Evolutionary conservation across 2,888 invertebrate genomes (phyloP), one percentile per base, ranked within the genome.

Genomic region (Rapana venosa): DNA sequence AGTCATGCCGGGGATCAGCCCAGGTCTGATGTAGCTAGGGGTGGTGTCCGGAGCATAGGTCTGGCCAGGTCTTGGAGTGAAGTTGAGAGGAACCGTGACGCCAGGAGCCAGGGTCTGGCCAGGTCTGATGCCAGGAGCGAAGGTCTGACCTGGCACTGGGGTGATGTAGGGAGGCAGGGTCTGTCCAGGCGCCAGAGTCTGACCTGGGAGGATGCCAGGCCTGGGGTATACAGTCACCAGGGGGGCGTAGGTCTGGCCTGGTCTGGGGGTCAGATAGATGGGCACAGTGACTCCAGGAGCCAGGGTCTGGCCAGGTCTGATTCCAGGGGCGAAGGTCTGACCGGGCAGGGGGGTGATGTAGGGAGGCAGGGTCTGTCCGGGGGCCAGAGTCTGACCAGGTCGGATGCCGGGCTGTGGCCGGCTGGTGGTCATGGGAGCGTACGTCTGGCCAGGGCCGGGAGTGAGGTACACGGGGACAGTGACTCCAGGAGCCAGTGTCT

Each of bases 141-240:
- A 92, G 66, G 93, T 93, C 90, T 92, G 92, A 5, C 92, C 92
- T 85, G 92, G 93, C 0, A 91, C 92, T 66, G 93, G 92, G 35
- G 90, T 93, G 66, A 92, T 92, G 87, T 92, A 92, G 74, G 66
- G 36, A 30, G 83, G 88, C n/a, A 91, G 88, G 85, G 90, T 92
- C 61, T 93, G 93, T 1, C 92, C 91, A 22, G 93, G 93, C 36
- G 91, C 90, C 77, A 92, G 92, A 56, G 93, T 92, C 87, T 92
- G 91, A 5, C 92, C 91, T 90, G 92, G 92, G 0, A 90, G 91
- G 87, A 92, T 92, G 85, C 92, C 88, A 26, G 86, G 92, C 20
- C 90, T 91, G 70, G 93, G 92, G 91, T 84, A 92, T 91, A 22
- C 90, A 90, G 88, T 91, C 91, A 87, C 85, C 20, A 92, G 87